Conservation (phyloP, 2,113 vertebrate genomes). For the Cygnus buccinator region DNA sequence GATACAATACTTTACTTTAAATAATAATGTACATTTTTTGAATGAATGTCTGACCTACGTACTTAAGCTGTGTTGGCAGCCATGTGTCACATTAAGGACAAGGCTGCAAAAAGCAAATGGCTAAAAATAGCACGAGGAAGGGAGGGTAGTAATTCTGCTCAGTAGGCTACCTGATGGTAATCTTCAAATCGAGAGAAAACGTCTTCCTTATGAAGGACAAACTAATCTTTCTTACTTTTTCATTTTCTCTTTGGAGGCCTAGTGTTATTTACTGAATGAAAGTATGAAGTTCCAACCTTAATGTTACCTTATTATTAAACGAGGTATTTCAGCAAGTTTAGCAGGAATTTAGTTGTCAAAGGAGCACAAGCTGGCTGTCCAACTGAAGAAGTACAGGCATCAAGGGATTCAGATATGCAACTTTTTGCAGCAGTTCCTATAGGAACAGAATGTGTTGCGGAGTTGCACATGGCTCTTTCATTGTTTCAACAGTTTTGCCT, state of each 20-base stretch:
- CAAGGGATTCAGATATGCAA: not conserved
- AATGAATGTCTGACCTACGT: not conserved
- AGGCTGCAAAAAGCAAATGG: not conserved
- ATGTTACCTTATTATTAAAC: not conserved
- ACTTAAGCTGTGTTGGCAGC: not conserved
- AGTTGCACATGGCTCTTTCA: not conserved
- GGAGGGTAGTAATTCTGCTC: not conserved
- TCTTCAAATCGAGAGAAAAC: not conserved
- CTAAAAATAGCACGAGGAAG: not conserved
- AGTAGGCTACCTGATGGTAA: not conserved
- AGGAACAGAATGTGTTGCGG: not conserved
- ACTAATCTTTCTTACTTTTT: not conserved
- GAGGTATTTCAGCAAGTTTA: not conserved
- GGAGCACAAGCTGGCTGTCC: not conserved
- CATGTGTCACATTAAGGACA: not conserved
- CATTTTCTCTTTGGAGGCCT: not conserved
- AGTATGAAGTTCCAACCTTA: not conserved
- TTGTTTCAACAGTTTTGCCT: slow-evolving; percentile 35
- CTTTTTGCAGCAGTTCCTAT: not conserved
- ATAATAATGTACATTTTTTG: fast-evolving
- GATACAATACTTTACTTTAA: not conserved
- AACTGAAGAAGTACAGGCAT: not conserved
- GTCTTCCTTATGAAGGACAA: not conserved
- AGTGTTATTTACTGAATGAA: not conserved
- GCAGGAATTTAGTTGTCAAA: not conserved